A percentile compares a stretch with the other conserved stretches of the same genome.
phyloP scores from a whole-genome alignment of 23 tunicate species.

The Ascidia mentula region DNA sequence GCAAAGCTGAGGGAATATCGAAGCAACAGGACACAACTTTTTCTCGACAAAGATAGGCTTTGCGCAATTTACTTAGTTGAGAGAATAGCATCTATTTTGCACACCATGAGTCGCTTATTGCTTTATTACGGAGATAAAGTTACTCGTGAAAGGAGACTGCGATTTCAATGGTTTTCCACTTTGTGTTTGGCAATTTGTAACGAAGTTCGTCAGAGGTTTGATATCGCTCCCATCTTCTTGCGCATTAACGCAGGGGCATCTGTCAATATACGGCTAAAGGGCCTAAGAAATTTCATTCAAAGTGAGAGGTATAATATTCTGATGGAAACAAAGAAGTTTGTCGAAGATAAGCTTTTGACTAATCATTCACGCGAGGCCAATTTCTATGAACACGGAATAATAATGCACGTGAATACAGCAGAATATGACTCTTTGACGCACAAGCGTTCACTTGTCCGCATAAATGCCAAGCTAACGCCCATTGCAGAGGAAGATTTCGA shows the following conservation, averaged over 20 bases:
- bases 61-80: background rate
- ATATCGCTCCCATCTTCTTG: background rate
- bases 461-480: background rate
- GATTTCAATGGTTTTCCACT: slow-evolving; percentile 1
- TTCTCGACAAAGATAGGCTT: background rate
- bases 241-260: background rate
- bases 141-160: background rate
- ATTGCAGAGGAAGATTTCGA: background rate
- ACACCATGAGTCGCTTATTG: background rate
- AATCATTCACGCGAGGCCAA: background rate
- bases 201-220: background rate
- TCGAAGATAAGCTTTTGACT: background rate
- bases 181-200: background rate
- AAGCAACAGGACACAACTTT: background rate
- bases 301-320: background rate
- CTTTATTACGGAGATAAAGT: background rate
- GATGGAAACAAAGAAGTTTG: background rate
- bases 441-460: background rate
- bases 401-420: background rate
- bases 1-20: background rate
- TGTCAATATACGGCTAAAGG: background rate
- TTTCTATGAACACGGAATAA: slow-evolving; percentile 5
- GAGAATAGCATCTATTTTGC: slow-evolving; percentile 5
- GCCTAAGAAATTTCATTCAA: background rate
- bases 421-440: background rate